Evolutionary conservation across 64 coral and sea anemone species (phyloP), one percentile per base, ranked within the genome.

Genomic region (Platygyra sinensis): DNA sequence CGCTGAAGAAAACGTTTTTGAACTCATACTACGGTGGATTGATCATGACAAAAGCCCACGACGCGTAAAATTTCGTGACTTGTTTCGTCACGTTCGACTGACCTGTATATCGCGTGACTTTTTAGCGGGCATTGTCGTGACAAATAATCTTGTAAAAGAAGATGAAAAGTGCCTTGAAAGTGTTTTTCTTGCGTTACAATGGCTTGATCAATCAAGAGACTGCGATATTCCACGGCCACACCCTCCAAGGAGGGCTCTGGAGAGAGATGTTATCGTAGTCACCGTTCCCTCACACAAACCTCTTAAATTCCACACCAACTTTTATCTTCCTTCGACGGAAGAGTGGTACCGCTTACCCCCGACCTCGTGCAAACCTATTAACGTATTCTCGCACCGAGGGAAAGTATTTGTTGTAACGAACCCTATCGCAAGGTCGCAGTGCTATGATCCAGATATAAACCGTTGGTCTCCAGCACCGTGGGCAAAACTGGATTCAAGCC

Each of bases 51-150:
- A 12, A 5, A 51, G 20, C 33, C 62, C 67, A 10, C 74, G 54
- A 15, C 10, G 54, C 54, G 15, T 57, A 57, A 15, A 57, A 15
- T 57, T 57, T 16, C 10, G 72, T 27, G 13, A 84, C 16, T 29
- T 84, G 14, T 91, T 91, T 46, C 14, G 78, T 74, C 78, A 84
- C 30, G 73, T 84, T 31, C 89, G 89, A 31, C 80, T 91, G 15
- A 65, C 38, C 0, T 75, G 25, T 49, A 22, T 91, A 5, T 71
- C 82, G n/a, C 61, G 82, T 65, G 32, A 67, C 20, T 72, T 67
- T 52, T 60, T 80, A 24, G 16, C 28, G n/a, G 60, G 52, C 25
- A 52, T 32, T 59, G 52, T 80, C 77, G 75, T 67, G 75, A 89
- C 27, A 22, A 89, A 79, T 50, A 42, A 77, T 24, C 36, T 77